Evolutionary conservation across 2,797 vertebrate species (phyloP).

Genomic region (Labeo calbasu): DNA sequence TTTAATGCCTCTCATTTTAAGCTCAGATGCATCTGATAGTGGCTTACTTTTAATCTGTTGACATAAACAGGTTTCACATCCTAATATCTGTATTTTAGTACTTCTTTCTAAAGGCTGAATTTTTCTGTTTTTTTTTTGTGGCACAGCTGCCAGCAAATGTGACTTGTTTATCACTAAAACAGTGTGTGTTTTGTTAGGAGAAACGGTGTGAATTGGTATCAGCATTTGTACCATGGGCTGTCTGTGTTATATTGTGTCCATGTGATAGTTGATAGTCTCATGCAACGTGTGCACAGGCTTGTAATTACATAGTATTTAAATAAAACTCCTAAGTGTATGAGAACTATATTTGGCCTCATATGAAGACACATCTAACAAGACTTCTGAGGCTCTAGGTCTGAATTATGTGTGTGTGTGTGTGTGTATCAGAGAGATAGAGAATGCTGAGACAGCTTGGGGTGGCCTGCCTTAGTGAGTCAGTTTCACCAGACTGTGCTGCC

Average conservation of each 20-base stretch:
- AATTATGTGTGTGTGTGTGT: neutral
- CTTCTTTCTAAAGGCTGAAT: neutral
- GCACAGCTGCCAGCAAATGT: neutral
- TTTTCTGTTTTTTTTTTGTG: neutral
- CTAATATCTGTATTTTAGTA: neutral
- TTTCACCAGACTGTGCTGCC: slow-evolving; percentile 25
- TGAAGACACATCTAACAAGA: neutral
- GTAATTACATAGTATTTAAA: neutral
- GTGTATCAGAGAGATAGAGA: neutral
- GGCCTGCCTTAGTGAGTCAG: slow-evolving; percentile 44
- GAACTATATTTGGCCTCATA: neutral
- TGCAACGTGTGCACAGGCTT: slow-evolving; percentile 6
- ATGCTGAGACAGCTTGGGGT: neutral
- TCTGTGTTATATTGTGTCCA: slow-evolving; percentile 29
- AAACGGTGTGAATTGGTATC: neutral
- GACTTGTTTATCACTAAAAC: neutral
- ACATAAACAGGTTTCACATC: neutral
- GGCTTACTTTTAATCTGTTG: slow-evolving; percentile 12
- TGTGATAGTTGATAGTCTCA: slow-evolving; percentile 8
- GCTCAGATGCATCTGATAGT: neutral
- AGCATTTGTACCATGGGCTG: neutral
- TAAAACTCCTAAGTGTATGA: neutral
- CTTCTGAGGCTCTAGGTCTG: neutral
- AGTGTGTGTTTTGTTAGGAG: slow-evolving; percentile 24
- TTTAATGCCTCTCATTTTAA: neutral